Evolutionary conservation across 2,797 vertebrate genomes (phyloP).

Genomic region (Neosalanx taihuensis): DNA sequence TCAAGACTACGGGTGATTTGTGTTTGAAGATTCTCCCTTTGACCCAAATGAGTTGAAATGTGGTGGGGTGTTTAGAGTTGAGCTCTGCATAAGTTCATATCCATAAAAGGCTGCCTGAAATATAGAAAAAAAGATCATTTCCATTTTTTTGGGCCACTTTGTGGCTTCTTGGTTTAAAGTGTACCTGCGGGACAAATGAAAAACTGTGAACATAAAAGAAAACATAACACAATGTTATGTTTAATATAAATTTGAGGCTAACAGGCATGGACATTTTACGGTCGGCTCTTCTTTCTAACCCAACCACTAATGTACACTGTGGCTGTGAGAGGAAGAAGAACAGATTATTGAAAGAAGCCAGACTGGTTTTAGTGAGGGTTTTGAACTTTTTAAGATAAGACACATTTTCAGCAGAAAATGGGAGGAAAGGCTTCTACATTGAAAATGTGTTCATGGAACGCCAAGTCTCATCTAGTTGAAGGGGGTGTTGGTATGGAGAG

Average conservation of each 20-base stretch:
- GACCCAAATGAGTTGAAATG: too few species aligned
- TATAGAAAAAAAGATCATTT: not conserved
- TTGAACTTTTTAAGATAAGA: conserved; percentile 24
- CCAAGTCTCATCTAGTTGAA: conserved; percentile 32
- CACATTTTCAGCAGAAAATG: conserved; percentile 23
- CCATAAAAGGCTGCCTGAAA: conserved; percentile 17
- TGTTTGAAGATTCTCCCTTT: too few species aligned
- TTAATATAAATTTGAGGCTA: conserved; percentile 29
- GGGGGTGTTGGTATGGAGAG: conserved; percentile 31
- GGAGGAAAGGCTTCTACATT: conserved; percentile 19
- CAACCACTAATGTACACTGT: conserved; percentile 14
- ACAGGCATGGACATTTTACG: conserved; percentile 32
- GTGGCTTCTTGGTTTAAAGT: conserved; percentile 44
- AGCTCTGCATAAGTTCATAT: conserved; percentile 4
- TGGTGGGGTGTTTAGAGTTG: not conserved
- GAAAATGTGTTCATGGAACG: conserved; percentile 36
- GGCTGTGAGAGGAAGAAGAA: conserved; percentile 11
- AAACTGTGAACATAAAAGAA: conserved; percentile 28
- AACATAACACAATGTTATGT: conserved; percentile 34
- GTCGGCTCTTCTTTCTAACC: conserved; percentile 16
- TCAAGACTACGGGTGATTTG: too few species aligned
- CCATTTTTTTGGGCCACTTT: conserved; percentile 13
- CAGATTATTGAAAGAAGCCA: conserved; percentile 11
- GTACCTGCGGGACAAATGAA: conserved; percentile 46
- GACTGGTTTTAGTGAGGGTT: conserved; percentile 20